A percentile compares a stretch with the other conserved stretches of the same genome.
Conservation (phyloP, 2,888 invertebrate species). For the Dastarcus helophoroides region DNA sequence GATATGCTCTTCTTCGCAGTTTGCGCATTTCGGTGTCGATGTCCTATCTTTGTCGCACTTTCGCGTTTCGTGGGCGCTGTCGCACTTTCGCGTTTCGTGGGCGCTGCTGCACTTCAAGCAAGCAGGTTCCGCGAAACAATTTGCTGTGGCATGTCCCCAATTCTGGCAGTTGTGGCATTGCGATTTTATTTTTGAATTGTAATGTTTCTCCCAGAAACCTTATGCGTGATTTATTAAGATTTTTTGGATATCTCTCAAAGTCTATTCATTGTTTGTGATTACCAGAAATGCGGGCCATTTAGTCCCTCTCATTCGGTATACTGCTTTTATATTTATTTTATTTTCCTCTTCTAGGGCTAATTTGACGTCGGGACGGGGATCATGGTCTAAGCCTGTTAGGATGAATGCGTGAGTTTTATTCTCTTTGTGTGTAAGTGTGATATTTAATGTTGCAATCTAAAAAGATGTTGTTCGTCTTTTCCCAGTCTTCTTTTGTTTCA, state of each 20-base stretch:
- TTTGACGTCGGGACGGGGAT: too few species aligned
- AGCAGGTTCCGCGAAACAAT: neutral
- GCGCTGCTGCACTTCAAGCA: constrained; percentile 7
- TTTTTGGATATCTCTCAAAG: neutral
- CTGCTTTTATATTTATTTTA: constrained; percentile 1
- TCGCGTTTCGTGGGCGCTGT: neutral
- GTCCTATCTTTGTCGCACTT: too few species aligned
- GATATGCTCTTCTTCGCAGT: too few species aligned
- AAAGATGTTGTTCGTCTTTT: too few species aligned
- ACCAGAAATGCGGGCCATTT: constrained; percentile 3
- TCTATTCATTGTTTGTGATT: constrained; percentile 1
- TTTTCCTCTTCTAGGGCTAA: neutral
- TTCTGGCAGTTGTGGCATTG: constrained; percentile 7
- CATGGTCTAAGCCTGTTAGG: too few species aligned
- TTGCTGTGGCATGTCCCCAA: constrained; percentile 9
- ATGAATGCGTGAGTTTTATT: too few species aligned
- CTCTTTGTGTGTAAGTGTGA: too few species aligned
- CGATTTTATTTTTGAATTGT: neutral
- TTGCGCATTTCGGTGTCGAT: too few species aligned
- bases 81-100: constrained; percentile 4
- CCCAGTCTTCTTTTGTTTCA: too few species aligned
- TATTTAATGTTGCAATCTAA: too few species aligned
- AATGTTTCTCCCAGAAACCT: constrained; percentile 4
- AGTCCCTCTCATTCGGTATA: constrained; percentile 2
- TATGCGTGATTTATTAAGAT: too few species aligned